Conservation (phyloP, 2,797 vertebrate genomes). For the Anguilla pacifica region DNA sequence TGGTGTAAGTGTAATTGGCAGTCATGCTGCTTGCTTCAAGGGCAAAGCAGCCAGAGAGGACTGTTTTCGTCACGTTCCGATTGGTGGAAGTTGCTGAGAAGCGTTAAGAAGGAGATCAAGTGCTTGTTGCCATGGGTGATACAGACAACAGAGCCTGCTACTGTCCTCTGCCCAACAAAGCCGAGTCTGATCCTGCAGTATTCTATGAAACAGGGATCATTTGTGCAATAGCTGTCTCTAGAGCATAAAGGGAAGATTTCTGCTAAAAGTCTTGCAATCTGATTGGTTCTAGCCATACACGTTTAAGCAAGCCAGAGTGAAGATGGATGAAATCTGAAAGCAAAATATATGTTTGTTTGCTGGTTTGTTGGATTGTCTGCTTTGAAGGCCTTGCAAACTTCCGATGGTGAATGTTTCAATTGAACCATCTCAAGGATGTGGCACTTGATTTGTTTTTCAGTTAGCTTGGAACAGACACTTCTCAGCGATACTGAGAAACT, state of each 20-base stretch:
- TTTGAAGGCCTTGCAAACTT: constrained; percentile 6
- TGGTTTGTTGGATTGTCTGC: background rate
- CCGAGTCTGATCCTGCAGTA: no score
- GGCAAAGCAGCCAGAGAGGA: background rate
- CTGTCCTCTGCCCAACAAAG: no score
- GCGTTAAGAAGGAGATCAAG: background rate
- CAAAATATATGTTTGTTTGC: background rate
- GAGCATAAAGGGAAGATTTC: background rate
- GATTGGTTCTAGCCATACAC: background rate
- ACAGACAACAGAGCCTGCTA: background rate
- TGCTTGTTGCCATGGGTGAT: background rate
- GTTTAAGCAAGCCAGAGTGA: background rate
- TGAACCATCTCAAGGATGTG: background rate
- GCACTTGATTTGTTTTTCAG: background rate
- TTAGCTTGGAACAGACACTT: background rate
- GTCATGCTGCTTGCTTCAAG: background rate
- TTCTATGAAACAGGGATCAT: background rate
- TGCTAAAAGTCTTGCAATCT: background rate
- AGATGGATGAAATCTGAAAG: background rate
- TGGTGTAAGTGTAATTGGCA: background rate
- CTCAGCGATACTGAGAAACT: background rate
- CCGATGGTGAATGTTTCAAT: background rate
- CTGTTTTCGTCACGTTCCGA: background rate
- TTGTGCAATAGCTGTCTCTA: background rate
- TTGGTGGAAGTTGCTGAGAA: background rate